Conservation (phyloP, 35 echinoderm and acorn worm species). For the Hemicentrotus pulcherrimus region DNA sequence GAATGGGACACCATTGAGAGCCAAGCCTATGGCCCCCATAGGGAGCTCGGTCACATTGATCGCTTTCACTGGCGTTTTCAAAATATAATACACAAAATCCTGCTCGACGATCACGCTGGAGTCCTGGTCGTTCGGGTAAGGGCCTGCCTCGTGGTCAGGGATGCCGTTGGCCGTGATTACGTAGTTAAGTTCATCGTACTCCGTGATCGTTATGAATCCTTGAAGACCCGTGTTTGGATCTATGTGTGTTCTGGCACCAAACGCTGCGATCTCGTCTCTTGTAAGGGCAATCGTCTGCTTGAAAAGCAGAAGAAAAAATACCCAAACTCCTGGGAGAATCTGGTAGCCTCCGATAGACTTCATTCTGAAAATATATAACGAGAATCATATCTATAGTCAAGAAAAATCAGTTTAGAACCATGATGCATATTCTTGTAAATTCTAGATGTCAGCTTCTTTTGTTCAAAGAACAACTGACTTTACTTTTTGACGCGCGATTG, state of each 20-base stretch:
- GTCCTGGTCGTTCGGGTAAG: slow-evolving; percentile 43
- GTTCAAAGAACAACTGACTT: no score
- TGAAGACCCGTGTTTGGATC: slow-evolving; percentile 68
- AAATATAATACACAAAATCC: slow-evolving; percentile 38
- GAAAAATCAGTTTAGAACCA: no score
- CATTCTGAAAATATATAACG: no score
- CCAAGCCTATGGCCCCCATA: slow-evolving; percentile 60
- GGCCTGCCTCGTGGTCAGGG: slow-evolving; percentile 65
- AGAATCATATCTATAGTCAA: no score
- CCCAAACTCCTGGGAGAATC: no score
- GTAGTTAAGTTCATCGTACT: slow-evolving; percentile 27
- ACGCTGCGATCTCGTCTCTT: slow-evolving; percentile 38
- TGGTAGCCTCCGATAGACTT: no score
- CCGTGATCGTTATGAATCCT: slow-evolving; percentile 51
- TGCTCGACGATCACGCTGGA: slow-evolving; percentile 53
- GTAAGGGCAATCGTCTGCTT: slow-evolving; percentile 44
- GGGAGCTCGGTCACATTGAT: not conserved
- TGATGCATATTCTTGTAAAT: no score
- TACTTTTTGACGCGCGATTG: no score
- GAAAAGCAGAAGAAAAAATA: not conserved
- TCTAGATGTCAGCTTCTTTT: no score
- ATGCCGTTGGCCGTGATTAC: slow-evolving; percentile 60
- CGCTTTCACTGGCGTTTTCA: slow-evolving; percentile 45
- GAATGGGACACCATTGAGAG: slow-evolving; percentile 55
- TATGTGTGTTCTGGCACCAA: slow-evolving; percentile 52